phyloP scores from a whole-genome alignment of 2,888 invertebrate species.

The Cartodere bifasciata region DNA sequence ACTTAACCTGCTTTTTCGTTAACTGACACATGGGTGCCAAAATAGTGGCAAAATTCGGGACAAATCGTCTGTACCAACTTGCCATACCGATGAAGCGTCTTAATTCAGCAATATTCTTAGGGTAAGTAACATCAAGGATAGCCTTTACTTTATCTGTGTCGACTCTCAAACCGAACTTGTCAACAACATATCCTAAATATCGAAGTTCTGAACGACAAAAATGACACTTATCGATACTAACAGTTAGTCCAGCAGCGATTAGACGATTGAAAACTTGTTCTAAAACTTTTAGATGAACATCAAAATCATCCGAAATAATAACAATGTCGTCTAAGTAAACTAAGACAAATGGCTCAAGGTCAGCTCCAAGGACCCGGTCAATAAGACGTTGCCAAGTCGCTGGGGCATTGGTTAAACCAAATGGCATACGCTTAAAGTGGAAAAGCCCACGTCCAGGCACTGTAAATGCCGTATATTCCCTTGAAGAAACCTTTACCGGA shows the following conservation, averaged over 20 bases:
- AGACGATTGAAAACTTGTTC: constrained; percentile 1
- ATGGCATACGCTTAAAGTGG: constrained; percentile 4
- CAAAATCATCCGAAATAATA: constrained; percentile 3
- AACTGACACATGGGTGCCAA: constrained; percentile 6
- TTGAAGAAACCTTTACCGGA: constrained; percentile 2
- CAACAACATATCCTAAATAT: constrained; percentile 11
- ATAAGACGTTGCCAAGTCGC: constrained; percentile 6
- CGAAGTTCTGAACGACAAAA: constrained; percentile 10
- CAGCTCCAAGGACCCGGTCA: constrained; percentile 5
- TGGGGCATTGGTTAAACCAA: constrained; percentile 7
- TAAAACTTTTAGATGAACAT: constrained; percentile 3
- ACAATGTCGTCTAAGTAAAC: constrained; percentile 12
- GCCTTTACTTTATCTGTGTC: constrained; percentile 14
- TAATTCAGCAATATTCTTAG: constrained; percentile 9
- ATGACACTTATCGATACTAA: constrained; percentile 11
- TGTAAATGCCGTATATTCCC: constrained; percentile 5
- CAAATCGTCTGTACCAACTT: constrained; percentile 13
- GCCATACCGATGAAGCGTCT: constrained; percentile 10
- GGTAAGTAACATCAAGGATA: constrained; percentile 13
- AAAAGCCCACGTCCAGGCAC: constrained; percentile 3
- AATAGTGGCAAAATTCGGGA: constrained; percentile 4
- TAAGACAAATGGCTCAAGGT: constrained; percentile 12
- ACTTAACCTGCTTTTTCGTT: constrained; percentile 3
- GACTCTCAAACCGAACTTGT: constrained; percentile 8
- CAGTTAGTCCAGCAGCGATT: constrained; percentile 7